phyloP scores from a whole-genome alignment of 2,888 invertebrate species.

The Cybosia mesomella region DNA sequence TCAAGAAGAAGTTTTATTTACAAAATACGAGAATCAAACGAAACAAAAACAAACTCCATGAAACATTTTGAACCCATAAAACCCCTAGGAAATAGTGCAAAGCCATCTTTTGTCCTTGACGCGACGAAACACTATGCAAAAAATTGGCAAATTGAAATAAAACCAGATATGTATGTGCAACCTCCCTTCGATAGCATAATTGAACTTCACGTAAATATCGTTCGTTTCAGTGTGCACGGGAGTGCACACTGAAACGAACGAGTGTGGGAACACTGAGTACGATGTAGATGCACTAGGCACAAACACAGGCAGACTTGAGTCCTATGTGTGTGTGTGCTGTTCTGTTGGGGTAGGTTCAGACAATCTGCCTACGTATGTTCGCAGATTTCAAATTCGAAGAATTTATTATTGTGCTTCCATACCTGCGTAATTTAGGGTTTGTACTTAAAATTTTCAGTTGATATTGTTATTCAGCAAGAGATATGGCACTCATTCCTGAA shows the following conservation, averaged over 20 bases:
- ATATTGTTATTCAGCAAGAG: constrained; percentile 13
- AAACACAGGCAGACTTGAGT: constrained; percentile 54
- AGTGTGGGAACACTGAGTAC: constrained; percentile 47
- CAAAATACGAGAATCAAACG: not conserved
- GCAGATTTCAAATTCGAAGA: constrained; percentile 35
- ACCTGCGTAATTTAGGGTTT: constrained; percentile 19
- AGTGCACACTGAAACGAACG: no score
- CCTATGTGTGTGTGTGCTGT: constrained; percentile 59
- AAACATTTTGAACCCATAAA: not conserved
- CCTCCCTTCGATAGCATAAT: constrained; percentile 65
- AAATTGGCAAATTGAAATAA: constrained; percentile 42
- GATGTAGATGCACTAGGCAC: constrained; percentile 49
- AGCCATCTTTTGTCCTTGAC: constrained; percentile 37
- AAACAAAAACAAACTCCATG: not conserved
- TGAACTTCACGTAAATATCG: constrained; percentile 65
- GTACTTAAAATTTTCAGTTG: not conserved
- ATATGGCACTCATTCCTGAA: constrained; percentile 3
- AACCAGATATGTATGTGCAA: constrained; percentile 36
- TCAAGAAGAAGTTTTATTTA: no score
- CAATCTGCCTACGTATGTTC: constrained; percentile 31
- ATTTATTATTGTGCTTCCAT: constrained; percentile 33
- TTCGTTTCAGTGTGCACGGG: constrained; percentile 53
- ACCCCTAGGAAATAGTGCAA: no score
- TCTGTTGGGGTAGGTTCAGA: constrained; percentile 71
- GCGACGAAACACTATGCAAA: constrained; percentile 30